Evolutionary conservation across 2,888 invertebrate species (phyloP), one percentile per base, ranked within the genome.

Genomic region (Amorpha juglandis): DNA sequence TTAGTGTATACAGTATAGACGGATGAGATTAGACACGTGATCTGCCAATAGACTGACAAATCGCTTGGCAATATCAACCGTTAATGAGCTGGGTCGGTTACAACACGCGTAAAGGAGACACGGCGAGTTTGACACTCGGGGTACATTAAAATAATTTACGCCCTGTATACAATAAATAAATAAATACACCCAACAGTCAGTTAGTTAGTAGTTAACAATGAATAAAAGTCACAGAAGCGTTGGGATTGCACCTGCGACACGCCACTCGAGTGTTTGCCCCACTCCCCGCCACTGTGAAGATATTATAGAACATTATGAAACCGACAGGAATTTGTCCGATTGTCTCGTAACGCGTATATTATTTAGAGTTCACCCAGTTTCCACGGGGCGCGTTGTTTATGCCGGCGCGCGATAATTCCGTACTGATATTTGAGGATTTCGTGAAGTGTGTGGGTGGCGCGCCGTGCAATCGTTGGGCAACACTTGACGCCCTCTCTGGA

Each of bases 401-500:
- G 58, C 58, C 27, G 27, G 11, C 19, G 58, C 58, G 58, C 19
- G 38, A 42, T 58, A 58, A 58, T 38, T 58, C 42, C 12, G 58
- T 38, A 35, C 19, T 58, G 58, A 58, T 58, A 58, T 58, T 58
- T 58, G 58, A 58, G 58, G 38, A 58, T 58, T 58, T 58, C 58
- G 58, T 11, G 58, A 16, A 42, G 58, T 16, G 58, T 19, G 58
- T 58, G 58, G 58, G 58, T 38, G 27, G 27, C 48, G 48, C 16
- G 50, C n/a, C 35, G 55, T 55, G 55, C 55, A 35, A 38, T 16
- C 16, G 58, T 58, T 58, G 58, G 58, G 38, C 38, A 58, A 58
- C 42, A 58, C 42, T 12, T n/a, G 27, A 52, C 48, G 42, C 42
- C 9, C 50, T 42, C 19, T 38, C 42, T 58, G 19, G 38, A 38